Evolutionary conservation across 2,888 invertebrate genomes (phyloP), one percentile per base, ranked within the genome.

Genomic region (Lumbricus terrestris): DNA sequence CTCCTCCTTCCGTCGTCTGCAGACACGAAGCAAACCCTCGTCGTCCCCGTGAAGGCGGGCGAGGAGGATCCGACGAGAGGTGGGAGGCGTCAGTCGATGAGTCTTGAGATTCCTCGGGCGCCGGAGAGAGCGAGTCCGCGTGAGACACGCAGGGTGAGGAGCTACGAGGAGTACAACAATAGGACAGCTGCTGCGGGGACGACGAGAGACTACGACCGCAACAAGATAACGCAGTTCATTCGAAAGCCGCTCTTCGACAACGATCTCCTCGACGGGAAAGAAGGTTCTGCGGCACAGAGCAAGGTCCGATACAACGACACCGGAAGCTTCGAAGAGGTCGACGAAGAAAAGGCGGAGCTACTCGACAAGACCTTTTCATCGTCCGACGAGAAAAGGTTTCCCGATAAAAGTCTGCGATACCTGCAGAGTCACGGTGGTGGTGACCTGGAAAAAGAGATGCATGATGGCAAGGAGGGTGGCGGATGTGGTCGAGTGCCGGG

Each of bases 251-350:
- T 93, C 88, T 93, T 93, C 90, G 94, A 93, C 91, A 93, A 93
- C 33, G 94, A 94, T 88, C 93, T 93, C 89, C 94, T 94, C 89
- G 40, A 42, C 37, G 69, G 33, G 69, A 42, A 37, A 18, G 93
- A 93, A 18, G 93, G 83, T 15, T 18, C 47, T 33, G 88, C 47
- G 20, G 34, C 54, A 33, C 35, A 47, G 23, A 83, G 82, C 82
- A 47, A 89, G 90, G 92, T 92, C 89, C 90, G 92, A 18, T 92
- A 92, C 88, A 91, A 96, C 92, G 95, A 95, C 92, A 95, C 95
- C n/a, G 95, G 95, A 33, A 95, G 95, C 92, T 93, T 95, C 82
- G 96, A 96, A 92, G 95, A 95, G 92, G 93, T 95, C 82, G 94
- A 95, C 91, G 95, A 92, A 38, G 40, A 42, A 18, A 42, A 47